Base-by-base conservation (phyloP, 1,140 invertebrate genomes). In the Frieseomelitta varia region DNA sequence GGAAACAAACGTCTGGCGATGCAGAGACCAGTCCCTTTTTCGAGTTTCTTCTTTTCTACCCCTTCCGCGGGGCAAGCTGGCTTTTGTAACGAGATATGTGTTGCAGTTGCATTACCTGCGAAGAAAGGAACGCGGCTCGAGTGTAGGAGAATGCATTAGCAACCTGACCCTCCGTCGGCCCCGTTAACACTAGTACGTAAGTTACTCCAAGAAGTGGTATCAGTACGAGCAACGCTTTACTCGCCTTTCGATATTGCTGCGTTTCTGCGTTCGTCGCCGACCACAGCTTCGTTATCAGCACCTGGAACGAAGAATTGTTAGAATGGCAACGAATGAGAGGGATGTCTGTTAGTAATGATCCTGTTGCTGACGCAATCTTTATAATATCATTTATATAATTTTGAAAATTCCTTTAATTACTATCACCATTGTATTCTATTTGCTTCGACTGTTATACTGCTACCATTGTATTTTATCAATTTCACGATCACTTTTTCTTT, bases 191-290 rank as follows among this genome's bases (percentile, higher is more conserved):
- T 74, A 99, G 93, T 30, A 98, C 95, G 93, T 99, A 98, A 4
- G 97, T 98, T 80, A 98, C 97, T n/a, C 98, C 98, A 79, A 99
- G 95, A 27, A 99, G 95, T 2, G 98, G 98, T 91, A 98, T 98
- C 19, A 99, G 95, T 15, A 98, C 97, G 15, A 98, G 93, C 17
- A 99, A 95, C 19, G 98, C 98, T 94, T 98, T 98, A 1, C 97
- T 97, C 0, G 98, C 98, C 93, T 98, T 99, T 68, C 97, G 95
- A 93, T 98, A 98, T 92, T 99, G 98, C 87, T 98, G 97, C 0
- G 97, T 98, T 94, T 99, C 98, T 34, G 97, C 95, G 0, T 96
- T 98, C 89, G 98, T 98, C 14, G 98, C 97, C 6, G 98, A 98
- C 73, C 98, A 96, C 21, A 99, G 95, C 92, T 99, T 99, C 15